Conservation (phyloP, 1,140 invertebrate species). For the Dinoponera quadriceps region DNA sequence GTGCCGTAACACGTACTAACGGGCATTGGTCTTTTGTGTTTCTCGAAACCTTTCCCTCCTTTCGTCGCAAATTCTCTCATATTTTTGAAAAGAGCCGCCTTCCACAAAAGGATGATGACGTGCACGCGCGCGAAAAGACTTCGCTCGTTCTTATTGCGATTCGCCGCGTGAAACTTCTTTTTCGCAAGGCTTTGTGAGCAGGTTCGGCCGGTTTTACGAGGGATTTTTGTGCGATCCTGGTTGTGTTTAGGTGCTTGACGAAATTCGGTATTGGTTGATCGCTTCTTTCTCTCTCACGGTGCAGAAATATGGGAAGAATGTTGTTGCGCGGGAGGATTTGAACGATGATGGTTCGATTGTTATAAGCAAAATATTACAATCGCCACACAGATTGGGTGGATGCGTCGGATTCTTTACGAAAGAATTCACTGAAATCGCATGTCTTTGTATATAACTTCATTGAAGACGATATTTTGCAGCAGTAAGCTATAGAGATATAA, state of each 20-base stretch:
- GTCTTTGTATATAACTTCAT: too few relatives aligned
- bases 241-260: constrained; percentile 31
- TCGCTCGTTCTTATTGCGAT: constrained; percentile 39
- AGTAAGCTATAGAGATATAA: too few relatives aligned
- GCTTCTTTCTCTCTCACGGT: constrained; percentile 32
- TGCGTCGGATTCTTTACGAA: too few relatives aligned
- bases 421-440: too few relatives aligned
- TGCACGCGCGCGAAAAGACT: not conserved
- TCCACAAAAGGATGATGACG: constrained; percentile 30
- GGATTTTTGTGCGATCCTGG: constrained; percentile 55
- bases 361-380: not conserved
- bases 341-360: not conserved
- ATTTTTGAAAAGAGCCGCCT: constrained; percentile 63
- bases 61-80: constrained; percentile 56
- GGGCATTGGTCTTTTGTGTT: constrained; percentile 16
- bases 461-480: not conserved
- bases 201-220: constrained; percentile 59
- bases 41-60: not conserved
- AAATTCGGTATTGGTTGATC: constrained; percentile 18
- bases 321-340: not conserved
- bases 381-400: too few relatives aligned
- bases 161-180: constrained; percentile 41
- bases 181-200: constrained; percentile 58
- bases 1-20: constrained; percentile 28
- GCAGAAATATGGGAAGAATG: not conserved